Conservation (phyloP, 2,888 invertebrate genomes). For the Melieria omissa region DNA sequence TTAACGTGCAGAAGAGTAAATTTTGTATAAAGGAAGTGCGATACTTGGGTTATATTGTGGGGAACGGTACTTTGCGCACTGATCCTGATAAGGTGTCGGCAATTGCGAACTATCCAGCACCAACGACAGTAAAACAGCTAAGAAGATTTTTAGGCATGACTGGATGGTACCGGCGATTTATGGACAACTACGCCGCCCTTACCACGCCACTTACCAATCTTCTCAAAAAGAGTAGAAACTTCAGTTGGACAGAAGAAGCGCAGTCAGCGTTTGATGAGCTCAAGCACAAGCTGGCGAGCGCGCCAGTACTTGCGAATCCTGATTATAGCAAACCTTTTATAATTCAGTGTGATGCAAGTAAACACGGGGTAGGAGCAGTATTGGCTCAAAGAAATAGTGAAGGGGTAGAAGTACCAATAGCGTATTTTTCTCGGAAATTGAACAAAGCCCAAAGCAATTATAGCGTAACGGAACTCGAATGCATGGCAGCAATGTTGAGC, state of each 20-base stretch:
- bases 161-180: slow-evolving; percentile 43
- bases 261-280: too few relatives aligned
- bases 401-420: too few relatives aligned
- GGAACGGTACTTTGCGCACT: slow-evolving; percentile 19
- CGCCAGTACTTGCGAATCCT: too few relatives aligned
- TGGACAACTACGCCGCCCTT: slow-evolving; percentile 41
- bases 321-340: too few relatives aligned
- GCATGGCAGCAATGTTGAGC: slow-evolving; percentile 23
- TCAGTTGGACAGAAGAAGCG: slow-evolving; percentile 23
- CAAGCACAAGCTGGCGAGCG: too few relatives aligned
- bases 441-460: slow-evolving; percentile 35
- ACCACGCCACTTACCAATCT: slow-evolving; percentile 38
- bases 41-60: slow-evolving; percentile 29
- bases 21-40: slow-evolving; percentile 28
- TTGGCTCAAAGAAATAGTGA: too few relatives aligned
- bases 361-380: too few relatives aligned
- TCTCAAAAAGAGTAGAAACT: slow-evolving; percentile 28
- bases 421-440: too few relatives aligned
- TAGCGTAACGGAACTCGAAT: slow-evolving; percentile 29
- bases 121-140: slow-evolving; percentile 31
- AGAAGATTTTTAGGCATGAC: slow-evolving; percentile 42
- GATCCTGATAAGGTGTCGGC: slow-evolving; percentile 31
- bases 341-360: too few relatives aligned
- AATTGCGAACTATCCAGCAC: too few relatives aligned
- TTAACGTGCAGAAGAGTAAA: slow-evolving; percentile 19